phyloP scores from a whole-genome alignment of 1,140 invertebrate genomes.

The Stegodyphus mimosarum region DNA sequence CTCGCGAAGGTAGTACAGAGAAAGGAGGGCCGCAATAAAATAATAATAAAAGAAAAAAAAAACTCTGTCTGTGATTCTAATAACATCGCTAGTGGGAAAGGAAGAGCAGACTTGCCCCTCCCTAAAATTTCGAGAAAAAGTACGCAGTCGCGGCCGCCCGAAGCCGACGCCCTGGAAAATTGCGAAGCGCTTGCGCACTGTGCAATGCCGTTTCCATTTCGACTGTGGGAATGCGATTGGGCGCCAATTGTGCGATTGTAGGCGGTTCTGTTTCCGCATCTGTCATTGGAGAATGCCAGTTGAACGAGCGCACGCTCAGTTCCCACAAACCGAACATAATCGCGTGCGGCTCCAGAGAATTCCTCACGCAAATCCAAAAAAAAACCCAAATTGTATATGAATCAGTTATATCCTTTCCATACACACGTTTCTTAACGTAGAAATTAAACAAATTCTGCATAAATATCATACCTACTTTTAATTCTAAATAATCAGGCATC shows the following conservation, averaged over 20 bases:
- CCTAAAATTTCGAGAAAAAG: conserved; percentile 22
- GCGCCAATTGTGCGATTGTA: conserved; percentile 11
- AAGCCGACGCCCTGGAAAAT: conserved; percentile 28
- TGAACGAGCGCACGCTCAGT: neutral
- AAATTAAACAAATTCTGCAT: too few relatives aligned
- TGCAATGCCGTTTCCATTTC: conserved; percentile 49
- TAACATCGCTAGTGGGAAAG: neutral
- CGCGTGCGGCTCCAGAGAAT: neutral
- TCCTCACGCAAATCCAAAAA: too few relatives aligned
- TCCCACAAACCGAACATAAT: neutral
- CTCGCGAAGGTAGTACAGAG: neutral
- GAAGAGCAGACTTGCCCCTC: conserved; percentile 22
- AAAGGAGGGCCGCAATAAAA: too few relatives aligned
- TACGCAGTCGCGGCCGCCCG: conserved; percentile 14
- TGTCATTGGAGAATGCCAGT: conserved; percentile 33
- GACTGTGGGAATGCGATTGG: conserved; percentile 53
- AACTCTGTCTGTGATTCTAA: conserved; percentile 2
- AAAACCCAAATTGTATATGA: too few relatives aligned
- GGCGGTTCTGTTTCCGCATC: conserved; percentile 22
- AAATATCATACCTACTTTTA: too few relatives aligned
- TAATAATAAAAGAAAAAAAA: too few relatives aligned
- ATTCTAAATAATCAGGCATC: too few relatives aligned
- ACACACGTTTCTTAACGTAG: too few relatives aligned
- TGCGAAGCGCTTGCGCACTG: conserved; percentile 23
- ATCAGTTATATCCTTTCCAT: too few relatives aligned